These are phyloP conservation scores for Chloropsis cyanopogon DNA, from an alignment of 2,113 vertebrate species.

Conservation along the genomic window DNA sequence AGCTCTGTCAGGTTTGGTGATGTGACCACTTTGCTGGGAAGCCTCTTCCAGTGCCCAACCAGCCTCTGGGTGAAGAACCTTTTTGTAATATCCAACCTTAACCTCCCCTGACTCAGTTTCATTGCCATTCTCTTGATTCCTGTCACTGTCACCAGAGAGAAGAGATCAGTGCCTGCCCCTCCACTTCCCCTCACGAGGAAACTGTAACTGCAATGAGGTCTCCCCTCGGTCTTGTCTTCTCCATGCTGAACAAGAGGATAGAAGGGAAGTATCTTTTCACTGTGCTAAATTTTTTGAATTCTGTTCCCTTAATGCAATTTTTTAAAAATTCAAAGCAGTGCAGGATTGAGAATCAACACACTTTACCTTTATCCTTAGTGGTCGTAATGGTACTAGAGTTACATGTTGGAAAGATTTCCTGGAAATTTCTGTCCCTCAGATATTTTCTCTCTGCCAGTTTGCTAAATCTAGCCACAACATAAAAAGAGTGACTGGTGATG, in stretches of 20 bases:
- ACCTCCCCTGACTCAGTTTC: not conserved
- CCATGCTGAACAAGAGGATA: not conserved
- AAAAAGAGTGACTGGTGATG: not conserved
- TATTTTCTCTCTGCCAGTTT: not conserved
- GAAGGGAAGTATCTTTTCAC: not conserved
- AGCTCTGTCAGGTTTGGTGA: not conserved
- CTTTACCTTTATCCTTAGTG: not conserved
- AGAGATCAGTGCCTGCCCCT: not conserved
- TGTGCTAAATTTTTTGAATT: not conserved
- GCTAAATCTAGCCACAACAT: not conserved
- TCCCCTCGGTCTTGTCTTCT: not conserved
- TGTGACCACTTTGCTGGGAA: not conserved
- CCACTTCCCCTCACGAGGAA: not conserved
- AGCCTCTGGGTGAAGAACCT: not conserved
- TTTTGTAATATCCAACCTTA: not conserved
- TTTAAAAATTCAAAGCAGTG: not conserved
- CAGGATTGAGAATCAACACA: not conserved
- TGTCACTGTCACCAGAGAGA: not conserved
- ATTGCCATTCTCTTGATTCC: rapidly evolving
- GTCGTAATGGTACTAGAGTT: not conserved
- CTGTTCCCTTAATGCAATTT: not conserved
- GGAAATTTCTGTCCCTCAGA: not conserved
- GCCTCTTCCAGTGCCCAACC: not conserved
- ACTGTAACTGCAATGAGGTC: not conserved
- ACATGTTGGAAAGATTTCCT: not conserved